Evolutionary conservation across 2,888 invertebrate species (phyloP), one percentile per base, ranked within the genome.

Genomic region (Eupithecia abbreviata): DNA sequence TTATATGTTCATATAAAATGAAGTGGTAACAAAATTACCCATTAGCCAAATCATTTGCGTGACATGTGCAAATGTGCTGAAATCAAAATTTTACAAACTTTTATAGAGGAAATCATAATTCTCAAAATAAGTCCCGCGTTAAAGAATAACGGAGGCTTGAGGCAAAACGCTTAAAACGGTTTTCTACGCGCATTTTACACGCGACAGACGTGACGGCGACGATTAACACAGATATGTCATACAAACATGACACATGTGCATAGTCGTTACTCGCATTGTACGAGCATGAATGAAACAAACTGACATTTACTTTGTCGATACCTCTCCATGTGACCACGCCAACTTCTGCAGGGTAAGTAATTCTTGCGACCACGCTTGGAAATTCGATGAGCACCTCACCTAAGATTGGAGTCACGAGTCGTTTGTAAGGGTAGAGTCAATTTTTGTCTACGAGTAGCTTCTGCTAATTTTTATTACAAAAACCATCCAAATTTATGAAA

Each of bases 161-260:
- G 72, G 77, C n/a, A 45, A 68, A 80, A 81, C 73, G 79, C 71
- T 77, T 77, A 73, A 76, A 82, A 81, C 81, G 82, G 78, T 78
- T 74, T 79, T 47, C 68, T 69, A 78, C 72, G 77, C 77, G 58
- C 73, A 78, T 73, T 76, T 78, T 77, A 76, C 76, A 69, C 77
- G 49, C 77, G 76, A 72, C 68, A 77, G 62, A 71, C 75, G 69
- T 81, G 79, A 75, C 75, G 62, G 68, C 55, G 55, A n/a, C 74
- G 58, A 67, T 72, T 75, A 73, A 71, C 67, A 75, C 67, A 75
- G 58, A 73, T 77, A 72, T 72, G 72, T 72, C 74, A 73, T 65
- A 72, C 30, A 62, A 9, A 58, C 69, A 68, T 71, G 73, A 73
- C 73, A 71, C 55, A 70, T 71, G 66, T 49, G 42, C 51, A 67